Conservation (phyloP, 1,140 invertebrate species). For the Microplitis demolitor region DNA sequence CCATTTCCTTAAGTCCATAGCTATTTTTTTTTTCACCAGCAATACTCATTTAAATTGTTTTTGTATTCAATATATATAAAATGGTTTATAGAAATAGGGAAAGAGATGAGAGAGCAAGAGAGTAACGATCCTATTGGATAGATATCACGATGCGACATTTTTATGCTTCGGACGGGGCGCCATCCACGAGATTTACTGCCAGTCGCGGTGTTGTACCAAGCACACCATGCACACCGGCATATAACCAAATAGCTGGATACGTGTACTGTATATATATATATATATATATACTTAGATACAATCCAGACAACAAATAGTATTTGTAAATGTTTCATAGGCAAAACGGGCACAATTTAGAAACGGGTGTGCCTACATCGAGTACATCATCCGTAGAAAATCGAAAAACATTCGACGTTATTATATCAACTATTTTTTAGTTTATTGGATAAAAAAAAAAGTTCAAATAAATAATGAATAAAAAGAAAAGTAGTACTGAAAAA, state of each 20-base stretch:
- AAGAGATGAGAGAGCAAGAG: slow-evolving; percentile 1
- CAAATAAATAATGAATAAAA: no score
- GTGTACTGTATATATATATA: slow-evolving; percentile 4
- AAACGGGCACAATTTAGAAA: background rate
- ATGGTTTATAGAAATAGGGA: background rate
- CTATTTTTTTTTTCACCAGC: background rate
- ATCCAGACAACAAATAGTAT: background rate
- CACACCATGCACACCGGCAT: slow-evolving; percentile 6
- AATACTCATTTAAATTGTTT: slow-evolving; percentile 7
- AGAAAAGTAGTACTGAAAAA: no score
- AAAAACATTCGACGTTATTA: slow-evolving; percentile 46
- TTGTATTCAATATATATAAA: slow-evolving; percentile 4
- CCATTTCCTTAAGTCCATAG: background rate
- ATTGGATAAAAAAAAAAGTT: background rate
- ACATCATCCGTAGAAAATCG: slow-evolving; percentile 39
- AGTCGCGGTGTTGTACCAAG: slow-evolving; percentile 31
- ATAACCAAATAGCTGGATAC: background rate
- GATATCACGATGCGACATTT: slow-evolving; percentile 44
- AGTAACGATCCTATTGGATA: slow-evolving; percentile 35
- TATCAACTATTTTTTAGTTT: slow-evolving; percentile 31
- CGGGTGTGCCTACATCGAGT: slow-evolving; percentile 29
- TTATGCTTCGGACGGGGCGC: slow-evolving; percentile 40
- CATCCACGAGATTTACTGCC: slow-evolving; percentile 39
- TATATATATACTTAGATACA: background rate
- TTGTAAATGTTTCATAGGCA: background rate